Percentiles rank a stretch among this genome's conserved stretches.
Evolutionary conservation across 2,113 vertebrate species (phyloP).

Genomic region (Urocynchramus pylzowi): DNA sequence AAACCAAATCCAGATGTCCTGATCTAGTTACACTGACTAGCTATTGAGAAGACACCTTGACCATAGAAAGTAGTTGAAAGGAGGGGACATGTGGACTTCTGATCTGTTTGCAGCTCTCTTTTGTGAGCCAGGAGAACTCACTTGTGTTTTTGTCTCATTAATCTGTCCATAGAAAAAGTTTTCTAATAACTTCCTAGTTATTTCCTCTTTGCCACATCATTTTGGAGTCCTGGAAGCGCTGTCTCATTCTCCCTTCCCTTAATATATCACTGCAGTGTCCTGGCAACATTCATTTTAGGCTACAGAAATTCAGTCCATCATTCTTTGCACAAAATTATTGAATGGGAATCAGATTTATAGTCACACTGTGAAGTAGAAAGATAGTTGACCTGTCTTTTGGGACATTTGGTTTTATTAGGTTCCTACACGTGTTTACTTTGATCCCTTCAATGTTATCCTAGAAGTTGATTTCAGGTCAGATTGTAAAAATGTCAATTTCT

Average conservation of each 20-base stretch:
- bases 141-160: background rate
- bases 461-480: background rate
- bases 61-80: background rate
- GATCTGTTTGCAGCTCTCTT: background rate
- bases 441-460: background rate
- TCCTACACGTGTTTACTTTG: constrained; percentile 5
- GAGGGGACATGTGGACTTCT: background rate
- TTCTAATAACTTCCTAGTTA: background rate
- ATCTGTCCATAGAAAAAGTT: background rate
- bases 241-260: background rate
- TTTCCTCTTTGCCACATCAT: background rate
- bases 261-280: background rate
- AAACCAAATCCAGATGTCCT: background rate
- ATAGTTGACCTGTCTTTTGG: background rate
- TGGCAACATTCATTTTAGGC: background rate
- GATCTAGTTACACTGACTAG: background rate
- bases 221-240: background rate
- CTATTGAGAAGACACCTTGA: background rate
- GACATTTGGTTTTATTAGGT: constrained; percentile 25
- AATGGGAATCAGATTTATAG: constrained; percentile 7
- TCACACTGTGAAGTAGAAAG: background rate
- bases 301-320: constrained; percentile 1
- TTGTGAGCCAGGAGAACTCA: background rate
- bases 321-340: background rate
- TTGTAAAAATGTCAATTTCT: constrained; percentile 14